Base-by-base conservation (phyloP, 2,797 vertebrate genomes). In the Borostomias antarcticus region DNA sequence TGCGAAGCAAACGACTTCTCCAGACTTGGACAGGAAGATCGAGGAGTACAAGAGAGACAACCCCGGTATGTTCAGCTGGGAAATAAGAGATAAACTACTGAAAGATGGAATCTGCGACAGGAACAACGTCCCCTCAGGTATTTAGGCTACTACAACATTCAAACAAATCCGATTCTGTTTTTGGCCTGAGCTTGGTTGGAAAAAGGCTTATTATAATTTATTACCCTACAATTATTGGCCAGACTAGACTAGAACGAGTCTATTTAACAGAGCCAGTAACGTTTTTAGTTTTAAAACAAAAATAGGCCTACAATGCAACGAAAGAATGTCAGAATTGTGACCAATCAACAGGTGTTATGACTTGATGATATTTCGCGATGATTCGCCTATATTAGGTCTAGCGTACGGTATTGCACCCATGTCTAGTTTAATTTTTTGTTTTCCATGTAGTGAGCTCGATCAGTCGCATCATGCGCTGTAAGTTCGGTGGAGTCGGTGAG, bases 31-130 rank as follows among this genome's bases (percentile, higher is more conserved):
- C 85, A 98, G 97, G 92, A 98, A 96, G 89, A 98, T 99, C 60
- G 97, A 98, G 74, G 96, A 99, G 64, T 98, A 96, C 86, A 99
- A 99, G 86, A 84, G 94, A 77, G 95, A 97, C 62, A 98, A 96
- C 82, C 94, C 97, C 0, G 96, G 97, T n/a, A 99, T 99, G 96
- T 99, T 99, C 89, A 98, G 97, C 89, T 99, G 97, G 97, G 97
- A 99, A 84, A 98, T 99, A 71, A 91, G 97, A 58, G 97, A 99
- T 91, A 98, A 96, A 77, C 86, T 99, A 76, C 91, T 99, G 72
- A 98, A 98, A 87, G 97, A 99, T 69, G 94, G 95, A 0, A 91
- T 99, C 79, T 99, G 97, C 73, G 97, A 98, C 84, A 94, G 97
- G 62, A 98, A 98, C 87, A 97, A 93, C 8, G 96, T 98, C 23